Base-by-base conservation (phyloP, 2,888 invertebrate genomes). In the Epiblema foenella region DNA sequence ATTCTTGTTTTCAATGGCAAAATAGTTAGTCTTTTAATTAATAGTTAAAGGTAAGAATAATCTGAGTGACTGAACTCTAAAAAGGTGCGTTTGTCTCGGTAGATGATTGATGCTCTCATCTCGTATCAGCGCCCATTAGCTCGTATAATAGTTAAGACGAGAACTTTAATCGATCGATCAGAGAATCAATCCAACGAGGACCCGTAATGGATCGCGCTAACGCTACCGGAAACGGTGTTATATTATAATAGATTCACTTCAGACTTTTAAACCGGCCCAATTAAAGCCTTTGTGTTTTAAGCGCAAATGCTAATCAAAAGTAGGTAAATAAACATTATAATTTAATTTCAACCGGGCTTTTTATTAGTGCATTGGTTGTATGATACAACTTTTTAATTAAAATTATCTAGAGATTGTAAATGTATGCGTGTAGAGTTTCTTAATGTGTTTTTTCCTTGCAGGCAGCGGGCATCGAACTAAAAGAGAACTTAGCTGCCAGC, bases 401-500 rank as follows among this genome's bases (percentile, higher is more conserved):
- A 54, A 12, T 46, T 29, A 15, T 46, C 2, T n/a, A 52, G 49
- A 39, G 12, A 58, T 12, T 52, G 5, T 15, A 63, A 29, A 29
- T 60, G 42, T 59, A 51, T 20, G 49, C n/a, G 54, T 46, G 17
- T 60, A 46, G 7, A n/a, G 46, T 46, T 37, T 33, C n/a, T 51
- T 42, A 60, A 67, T 10, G 59, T 56, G 39, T 76, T 51, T 71
- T 74, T 75, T 87, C 87, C 79, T 89, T 89, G 71, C 94, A 97
- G 97, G 97, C 97, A 82, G 96, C 96, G 62, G 97, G 97, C 65
- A 95, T 98, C 80, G 98, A 98, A 87, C 94, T 98, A 82, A 98
- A 98, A 91, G 98, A 98, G 90, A 98, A 97, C 87, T 93, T 98
- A 76, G 97, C 97, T 64, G 96, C 96, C 46, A 96, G 96, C 77